A percentile compares a stretch with the other conserved stretches of the same genome.
phyloP scores from a whole-genome alignment of 2,797 vertebrate species.

The Ciconia nigra region DNA sequence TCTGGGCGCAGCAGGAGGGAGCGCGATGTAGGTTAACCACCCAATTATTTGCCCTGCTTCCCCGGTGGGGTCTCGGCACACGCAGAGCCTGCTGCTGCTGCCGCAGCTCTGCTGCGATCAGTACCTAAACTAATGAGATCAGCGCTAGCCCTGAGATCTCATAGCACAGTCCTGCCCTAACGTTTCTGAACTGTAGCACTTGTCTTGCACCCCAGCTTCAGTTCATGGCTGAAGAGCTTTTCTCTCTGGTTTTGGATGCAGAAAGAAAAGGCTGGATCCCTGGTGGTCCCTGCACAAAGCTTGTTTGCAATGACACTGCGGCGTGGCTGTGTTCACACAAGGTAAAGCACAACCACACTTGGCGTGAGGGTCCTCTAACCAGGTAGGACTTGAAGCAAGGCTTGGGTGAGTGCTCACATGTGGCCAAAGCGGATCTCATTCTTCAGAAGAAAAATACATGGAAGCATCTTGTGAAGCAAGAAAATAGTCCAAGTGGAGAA shows the following conservation, averaged over 20 bases:
- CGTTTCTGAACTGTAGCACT: accelerated
- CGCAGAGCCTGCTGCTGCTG: accelerated
- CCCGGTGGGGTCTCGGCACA: accelerated
- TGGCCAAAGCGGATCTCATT: neutral
- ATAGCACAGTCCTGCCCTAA: neutral
- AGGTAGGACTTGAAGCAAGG: neutral
- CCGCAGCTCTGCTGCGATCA: neutral
- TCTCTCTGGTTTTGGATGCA: neutral
- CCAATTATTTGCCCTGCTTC: neutral
- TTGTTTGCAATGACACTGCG: accelerated
- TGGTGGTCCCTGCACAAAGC: neutral
- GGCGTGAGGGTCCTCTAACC: neutral
- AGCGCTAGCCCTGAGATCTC: neutral
- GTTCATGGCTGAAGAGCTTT: neutral
- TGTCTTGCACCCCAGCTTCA: neutral
- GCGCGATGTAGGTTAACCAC: neutral
- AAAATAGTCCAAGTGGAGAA: neutral
- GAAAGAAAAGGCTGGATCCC: neutral
- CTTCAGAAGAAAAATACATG: neutral
- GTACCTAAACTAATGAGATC: neutral
- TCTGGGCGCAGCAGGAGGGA: neutral
- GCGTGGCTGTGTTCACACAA: accelerated
- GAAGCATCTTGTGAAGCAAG: neutral
- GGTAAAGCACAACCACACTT: neutral
- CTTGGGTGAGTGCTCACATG: neutral